phyloP scores from a whole-genome alignment of 1,140 invertebrate species.

The Drosophila biarmipes region DNA sequence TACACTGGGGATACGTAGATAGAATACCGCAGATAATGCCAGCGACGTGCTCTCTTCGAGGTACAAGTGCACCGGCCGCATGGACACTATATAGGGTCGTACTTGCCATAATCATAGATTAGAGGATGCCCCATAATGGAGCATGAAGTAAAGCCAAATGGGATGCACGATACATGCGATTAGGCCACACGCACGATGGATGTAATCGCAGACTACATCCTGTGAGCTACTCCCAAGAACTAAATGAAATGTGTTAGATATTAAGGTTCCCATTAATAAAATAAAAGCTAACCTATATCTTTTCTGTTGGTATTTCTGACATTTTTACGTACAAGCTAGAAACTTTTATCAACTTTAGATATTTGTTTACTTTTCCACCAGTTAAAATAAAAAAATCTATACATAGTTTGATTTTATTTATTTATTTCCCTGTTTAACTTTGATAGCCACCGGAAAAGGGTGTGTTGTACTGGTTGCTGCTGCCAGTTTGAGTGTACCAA shows the following conservation, averaged over 20 bases:
- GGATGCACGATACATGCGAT: slow-evolving; percentile 10
- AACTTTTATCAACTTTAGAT: too few species aligned
- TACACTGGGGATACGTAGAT: slow-evolving; percentile 33
- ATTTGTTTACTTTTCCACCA: too few species aligned
- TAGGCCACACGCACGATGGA: neutral
- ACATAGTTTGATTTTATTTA: neutral
- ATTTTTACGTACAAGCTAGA: too few species aligned
- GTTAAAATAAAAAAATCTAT: neutral
- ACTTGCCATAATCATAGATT: slow-evolving; percentile 18
- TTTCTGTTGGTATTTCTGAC: too few species aligned
- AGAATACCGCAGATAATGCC: slow-evolving; percentile 37
- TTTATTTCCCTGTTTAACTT: slow-evolving; percentile 36
- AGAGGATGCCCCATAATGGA: slow-evolving; percentile 21
- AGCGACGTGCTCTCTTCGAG: slow-evolving; percentile 32
- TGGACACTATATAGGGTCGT: slow-evolving; percentile 4
- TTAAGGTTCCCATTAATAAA: too few species aligned
- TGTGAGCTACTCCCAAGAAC: neutral
- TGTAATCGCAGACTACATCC: neutral
- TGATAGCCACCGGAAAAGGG: slow-evolving; percentile 62
- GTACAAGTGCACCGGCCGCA: slow-evolving; percentile 37
- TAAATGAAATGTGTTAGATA: too few species aligned
- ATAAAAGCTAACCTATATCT: too few species aligned
- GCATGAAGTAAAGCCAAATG: slow-evolving; percentile 23
- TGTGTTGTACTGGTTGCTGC: slow-evolving; percentile 42
- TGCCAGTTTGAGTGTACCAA: slow-evolving; percentile 59